Conservation (phyloP, 2,797 vertebrate species). For the Mallotus villosus region DNA sequence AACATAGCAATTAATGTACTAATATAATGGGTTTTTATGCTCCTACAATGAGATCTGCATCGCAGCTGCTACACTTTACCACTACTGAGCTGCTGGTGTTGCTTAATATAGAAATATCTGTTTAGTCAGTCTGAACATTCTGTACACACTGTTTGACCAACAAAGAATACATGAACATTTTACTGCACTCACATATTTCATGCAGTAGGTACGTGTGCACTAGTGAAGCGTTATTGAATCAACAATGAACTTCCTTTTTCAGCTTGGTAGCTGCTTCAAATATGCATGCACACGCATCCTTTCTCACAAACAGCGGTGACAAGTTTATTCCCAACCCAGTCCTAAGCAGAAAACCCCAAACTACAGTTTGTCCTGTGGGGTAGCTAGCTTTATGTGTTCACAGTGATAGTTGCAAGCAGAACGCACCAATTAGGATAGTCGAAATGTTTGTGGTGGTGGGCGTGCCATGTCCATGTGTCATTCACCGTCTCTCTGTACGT, state of each 20-base stretch:
- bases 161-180: too few relatives aligned
- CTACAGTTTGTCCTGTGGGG: neutral
- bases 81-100: too few relatives aligned
- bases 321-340: conserved; percentile 7
- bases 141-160: too few relatives aligned
- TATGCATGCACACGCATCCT: neutral
- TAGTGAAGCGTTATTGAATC: too few relatives aligned
- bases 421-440: neutral
- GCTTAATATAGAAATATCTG: too few relatives aligned
- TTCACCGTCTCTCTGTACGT: conserved; percentile 22
- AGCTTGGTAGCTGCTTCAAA: too few relatives aligned
- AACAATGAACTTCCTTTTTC: too few relatives aligned
- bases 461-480: conserved; percentile 8
- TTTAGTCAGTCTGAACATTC: too few relatives aligned
- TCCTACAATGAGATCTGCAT: neutral
- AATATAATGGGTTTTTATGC: too few relatives aligned
- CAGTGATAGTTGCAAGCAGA: neutral
- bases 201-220: too few relatives aligned
- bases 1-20: too few relatives aligned
- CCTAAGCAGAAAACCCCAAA: neutral
- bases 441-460: neutral
- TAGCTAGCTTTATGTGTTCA: neutral
- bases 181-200: too few relatives aligned
- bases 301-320: conserved; percentile 1
- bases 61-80: neutral